Evolutionary conservation across 1,140 invertebrate species (phyloP), one percentile per base, ranked within the genome.

Genomic region (Xylocopa sonorina): DNA sequence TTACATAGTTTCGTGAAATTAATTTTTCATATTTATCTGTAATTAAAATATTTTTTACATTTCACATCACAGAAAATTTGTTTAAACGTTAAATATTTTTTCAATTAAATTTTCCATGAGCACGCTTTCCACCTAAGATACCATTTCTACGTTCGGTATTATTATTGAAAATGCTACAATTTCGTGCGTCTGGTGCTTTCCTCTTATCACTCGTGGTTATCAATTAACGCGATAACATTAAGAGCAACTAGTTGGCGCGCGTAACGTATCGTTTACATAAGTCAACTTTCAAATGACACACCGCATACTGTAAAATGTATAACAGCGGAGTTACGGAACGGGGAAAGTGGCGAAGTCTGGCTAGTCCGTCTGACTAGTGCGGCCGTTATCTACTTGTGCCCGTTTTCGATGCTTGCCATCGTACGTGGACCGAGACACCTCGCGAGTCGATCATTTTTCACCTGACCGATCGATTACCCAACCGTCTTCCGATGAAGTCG

Each of bases 351-450:
- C 46, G 21, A 27, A n/a, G 34, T 43, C 46, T 16, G 34, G 57
- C 34, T 63, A 46, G 68, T 38, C 43, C 57, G 87, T 88, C 87
- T 87, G 87, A 86, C 86, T 82, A 83, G 81, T 85, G 85, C 69
- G 75, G 72, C 67, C 68, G 53, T 85, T 88, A 88, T 88, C 86
- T 88, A 88, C 87, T 88, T 81, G 53, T 50, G 14, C 21, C 34
- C 78, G 34, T 81, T 64, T 43, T 58, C 58, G 60, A 46, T 53
- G 32, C 48, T 12, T 24, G 60, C 3, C n/a, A 60, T 14, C n/a
- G n/a, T n/a, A n/a, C n/a, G 14, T 12, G 6, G 18, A 14, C 34
- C n/a, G 7, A n/a, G 57, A 64, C 41, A 46, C n/a, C n/a, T n/a
- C n/a, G 41, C 1, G 6, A 32, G 21, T 41, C n/a, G 5, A 41